Base-by-base conservation (phyloP, 2,888 invertebrate genomes). In the Xylocampa areola region DNA sequence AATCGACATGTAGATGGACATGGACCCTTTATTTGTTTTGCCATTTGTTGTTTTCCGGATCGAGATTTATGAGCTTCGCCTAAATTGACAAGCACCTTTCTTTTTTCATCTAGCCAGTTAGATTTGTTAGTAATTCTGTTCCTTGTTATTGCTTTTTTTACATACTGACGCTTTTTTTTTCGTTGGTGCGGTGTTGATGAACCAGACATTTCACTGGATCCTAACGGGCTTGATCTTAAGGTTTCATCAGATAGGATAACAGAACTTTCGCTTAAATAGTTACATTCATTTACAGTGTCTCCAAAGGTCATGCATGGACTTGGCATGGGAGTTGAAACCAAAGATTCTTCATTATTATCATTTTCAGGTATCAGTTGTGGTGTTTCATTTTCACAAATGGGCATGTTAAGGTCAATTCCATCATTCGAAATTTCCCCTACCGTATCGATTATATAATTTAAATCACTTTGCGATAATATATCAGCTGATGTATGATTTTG, bases 141-240 rank as follows among this genome's bases (percentile, higher is more conserved):
- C 13, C 8, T 49, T 32, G 23, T 50, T 11, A 50, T 57, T 45
- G 49, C 40, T 53, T 63, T 58, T 53, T 63, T 49, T 2, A 57
- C 62, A 57, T 49, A 62, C 35, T 52, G 37, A 40, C 57, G 57
- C 25, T 62, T 62, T 47, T 48, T 50, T 43, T 49, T 19, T 1
- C 44, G 25, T 32, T 32, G 47, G 14, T 37, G 41, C 40, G 50
- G 43, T 37, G 61, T 55, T 54, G 60, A 54, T 41, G 54, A 60
- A 45, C 53, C 53, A 37, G 53, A 53, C 48, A 33, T 53, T 59
- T 59, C 52, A 17, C 59, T 60, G 17, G 49, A 60, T 36, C 45
- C 53, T 60, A 60, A 40, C 14, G 54, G 53, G 27, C 54, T 60
- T 45, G 52, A 59, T 47, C 51, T 58, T n/a, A n/a, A n/a, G 47